Evolutionary conservation across 2,888 invertebrate species (phyloP).

Genomic region (Julus scandinavius): DNA sequence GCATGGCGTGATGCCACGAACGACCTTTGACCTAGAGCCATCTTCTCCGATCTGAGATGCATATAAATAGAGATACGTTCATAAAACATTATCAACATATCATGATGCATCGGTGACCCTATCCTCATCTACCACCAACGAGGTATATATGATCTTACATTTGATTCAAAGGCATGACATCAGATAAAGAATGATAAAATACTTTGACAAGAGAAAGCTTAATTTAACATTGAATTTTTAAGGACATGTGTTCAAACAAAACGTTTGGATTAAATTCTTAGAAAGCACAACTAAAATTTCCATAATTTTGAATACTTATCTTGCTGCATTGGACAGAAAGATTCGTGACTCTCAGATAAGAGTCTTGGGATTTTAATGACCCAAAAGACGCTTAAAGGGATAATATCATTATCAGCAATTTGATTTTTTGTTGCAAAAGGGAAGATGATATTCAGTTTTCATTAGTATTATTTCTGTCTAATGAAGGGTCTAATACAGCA

Average conservation of each 20-base stretch:
- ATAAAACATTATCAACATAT: slow-evolving; percentile 19
- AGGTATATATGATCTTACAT: background rate
- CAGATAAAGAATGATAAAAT: slow-evolving; percentile 2
- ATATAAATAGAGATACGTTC: slow-evolving; percentile 7
- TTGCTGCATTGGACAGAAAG: too few relatives aligned
- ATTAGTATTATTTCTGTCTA: too few relatives aligned
- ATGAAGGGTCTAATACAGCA: too few relatives aligned
- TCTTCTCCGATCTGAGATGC: slow-evolving; percentile 2
- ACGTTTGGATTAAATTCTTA: background rate
- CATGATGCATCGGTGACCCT: background rate
- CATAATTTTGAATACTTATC: background rate
- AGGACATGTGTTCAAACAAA: background rate
- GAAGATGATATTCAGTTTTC: too few relatives aligned
- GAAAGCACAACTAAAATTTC: background rate
- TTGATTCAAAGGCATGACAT: background rate
- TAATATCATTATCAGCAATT: too few relatives aligned
- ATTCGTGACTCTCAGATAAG: too few relatives aligned
- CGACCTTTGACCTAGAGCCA: background rate
- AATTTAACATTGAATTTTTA: background rate
- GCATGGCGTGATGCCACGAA: background rate
- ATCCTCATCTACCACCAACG: background rate
- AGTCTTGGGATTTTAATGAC: too few relatives aligned
- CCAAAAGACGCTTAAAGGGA: too few relatives aligned
- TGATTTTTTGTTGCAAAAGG: too few relatives aligned
- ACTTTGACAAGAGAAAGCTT: background rate